phyloP scores from a whole-genome alignment of 2,797 vertebrate species.

The Gallinago stenura region DNA sequence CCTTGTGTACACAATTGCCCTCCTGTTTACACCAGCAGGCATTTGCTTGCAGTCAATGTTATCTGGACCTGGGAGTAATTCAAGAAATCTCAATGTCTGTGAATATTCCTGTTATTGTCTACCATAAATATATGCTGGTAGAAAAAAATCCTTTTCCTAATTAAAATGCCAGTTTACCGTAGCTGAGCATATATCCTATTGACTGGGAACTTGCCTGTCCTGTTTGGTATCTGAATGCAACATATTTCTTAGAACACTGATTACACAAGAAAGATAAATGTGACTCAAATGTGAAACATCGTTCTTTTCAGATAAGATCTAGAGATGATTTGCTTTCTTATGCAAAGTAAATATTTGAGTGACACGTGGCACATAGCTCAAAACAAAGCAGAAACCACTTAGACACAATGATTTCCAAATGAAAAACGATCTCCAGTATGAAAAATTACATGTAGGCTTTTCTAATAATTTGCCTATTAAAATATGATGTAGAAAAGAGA shows the following conservation, averaged over 20 bases:
- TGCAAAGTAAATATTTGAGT: slow-evolving; percentile 19
- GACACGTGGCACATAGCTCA: not conserved
- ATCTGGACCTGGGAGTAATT: not conserved
- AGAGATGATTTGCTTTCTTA: not conserved
- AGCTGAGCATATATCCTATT: not conserved
- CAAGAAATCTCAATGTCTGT: not conserved
- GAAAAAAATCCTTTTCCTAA: not conserved
- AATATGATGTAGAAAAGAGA: not conserved
- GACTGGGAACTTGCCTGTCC: not conserved
- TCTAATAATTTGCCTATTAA: not conserved
- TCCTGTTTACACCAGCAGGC: not conserved
- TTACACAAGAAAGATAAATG: not conserved
- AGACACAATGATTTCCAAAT: fast-evolving
- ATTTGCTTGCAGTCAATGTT: not conserved
- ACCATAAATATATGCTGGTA: not conserved
- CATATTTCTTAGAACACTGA: slow-evolving; percentile 16
- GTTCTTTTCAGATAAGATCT: slow-evolving; percentile 27
- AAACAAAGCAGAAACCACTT: not conserved
- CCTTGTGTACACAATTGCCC: not conserved
- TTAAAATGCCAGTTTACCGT: not conserved
- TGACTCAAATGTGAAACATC: slow-evolving; percentile 25
- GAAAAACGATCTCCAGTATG: not conserved
- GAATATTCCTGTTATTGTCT: not conserved
- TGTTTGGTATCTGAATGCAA: not conserved
- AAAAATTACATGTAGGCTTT: not conserved